A percentile compares a stretch with the other conserved stretches of the same genome.
Conservation (phyloP, 2,113 vertebrate species). For the Atractosteus spatula region DNA sequence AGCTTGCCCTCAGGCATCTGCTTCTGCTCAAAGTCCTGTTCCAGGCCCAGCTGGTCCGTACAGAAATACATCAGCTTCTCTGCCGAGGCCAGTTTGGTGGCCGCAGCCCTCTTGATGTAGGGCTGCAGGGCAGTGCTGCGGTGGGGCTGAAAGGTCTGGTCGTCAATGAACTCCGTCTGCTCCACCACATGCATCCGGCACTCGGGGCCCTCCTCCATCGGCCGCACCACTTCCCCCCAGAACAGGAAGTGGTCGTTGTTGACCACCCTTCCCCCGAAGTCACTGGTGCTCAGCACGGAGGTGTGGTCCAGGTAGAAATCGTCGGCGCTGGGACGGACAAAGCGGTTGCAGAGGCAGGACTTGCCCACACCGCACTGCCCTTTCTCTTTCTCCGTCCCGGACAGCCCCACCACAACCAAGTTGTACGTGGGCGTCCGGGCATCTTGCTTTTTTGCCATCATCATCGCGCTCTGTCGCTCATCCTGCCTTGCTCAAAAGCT, state of each 20-base stretch:
- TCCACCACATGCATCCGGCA: conserved; percentile 91
- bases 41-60: conserved; percentile 94
- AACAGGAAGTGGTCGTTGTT: conserved; percentile 98
- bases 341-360: conserved; percentile 94
- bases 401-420: conserved; percentile 91
- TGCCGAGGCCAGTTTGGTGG: conserved; percentile 89
- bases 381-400: conserved; percentile 96
- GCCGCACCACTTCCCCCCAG: conserved; percentile 87
- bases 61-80: conserved; percentile 99
- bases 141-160: conserved; percentile 96
- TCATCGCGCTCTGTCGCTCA: conserved; percentile 77
- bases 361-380: conserved; percentile 94
- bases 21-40: conserved; percentile 98
- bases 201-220: conserved; percentile 85
- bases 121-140: conserved; percentile 94
- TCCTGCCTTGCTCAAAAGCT: conserved; percentile 76
- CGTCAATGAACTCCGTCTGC: conserved; percentile 97
- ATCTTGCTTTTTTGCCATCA: conserved; percentile 99
- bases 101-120: conserved; percentile 91
- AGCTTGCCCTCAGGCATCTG: conserved; percentile 98
- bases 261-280: conserved; percentile 94
- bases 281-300: conserved; percentile 95
- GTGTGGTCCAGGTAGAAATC: conserved; percentile 95
- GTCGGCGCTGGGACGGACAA: conserved; percentile 88
- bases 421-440: conserved; percentile 89